These are phyloP conservation scores for Cassiopea andromeda DNA, from an alignment of 30 jellyfish, hydroid and myxozoan species.

Conservation along the genomic window DNA sequence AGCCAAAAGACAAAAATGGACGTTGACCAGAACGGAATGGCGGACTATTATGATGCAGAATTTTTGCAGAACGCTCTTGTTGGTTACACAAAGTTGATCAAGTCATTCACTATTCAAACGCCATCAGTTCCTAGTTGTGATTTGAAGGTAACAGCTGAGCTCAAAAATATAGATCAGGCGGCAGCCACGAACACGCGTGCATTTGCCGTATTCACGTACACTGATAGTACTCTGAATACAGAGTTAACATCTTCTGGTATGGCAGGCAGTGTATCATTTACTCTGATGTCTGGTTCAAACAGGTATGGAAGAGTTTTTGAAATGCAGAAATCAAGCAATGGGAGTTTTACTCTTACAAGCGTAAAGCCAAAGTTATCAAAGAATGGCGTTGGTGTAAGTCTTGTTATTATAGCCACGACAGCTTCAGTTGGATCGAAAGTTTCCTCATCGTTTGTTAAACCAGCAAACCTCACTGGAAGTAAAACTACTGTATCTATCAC, in stretches of 20 bases:
- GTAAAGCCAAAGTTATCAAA: slow-evolving; percentile 38
- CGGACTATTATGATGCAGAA: slow-evolving; percentile 60
- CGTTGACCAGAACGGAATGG: slow-evolving; percentile 65
- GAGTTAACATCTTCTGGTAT: slow-evolving; percentile 54
- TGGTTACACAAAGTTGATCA: slow-evolving; percentile 55
- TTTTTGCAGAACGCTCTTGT: slow-evolving; percentile 30
- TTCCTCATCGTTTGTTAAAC: slow-evolving; percentile 48
- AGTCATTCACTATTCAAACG: slow-evolving; percentile 14
- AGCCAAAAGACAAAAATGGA: slow-evolving; percentile 42
- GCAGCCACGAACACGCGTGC: slow-evolving; percentile 57
- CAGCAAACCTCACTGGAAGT: slow-evolving; percentile 46
- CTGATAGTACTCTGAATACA: slow-evolving; percentile 12
- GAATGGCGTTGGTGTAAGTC: slow-evolving; percentile 57
- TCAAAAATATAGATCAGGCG: slow-evolving; percentile 29
- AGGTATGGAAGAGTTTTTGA: slow-evolving; percentile 49
- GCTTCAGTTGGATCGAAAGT: slow-evolving; percentile 36
- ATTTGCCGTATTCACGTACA: slow-evolving; percentile 35
- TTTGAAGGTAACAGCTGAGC: slow-evolving; percentile 41
- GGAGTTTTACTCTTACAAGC: slow-evolving; percentile 28
- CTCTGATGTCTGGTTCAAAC: slow-evolving; percentile 20
- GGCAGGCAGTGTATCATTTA: slow-evolving; percentile 34
- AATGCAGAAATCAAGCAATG: slow-evolving; percentile 28
- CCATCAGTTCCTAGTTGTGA: slow-evolving; percentile 69
- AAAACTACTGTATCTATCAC: slow-evolving; percentile 42
- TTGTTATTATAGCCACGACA: slow-evolving; percentile 27